phyloP scores from a whole-genome alignment of 2,888 invertebrate genomes.

The Thecocarcelia acutangulata region DNA sequence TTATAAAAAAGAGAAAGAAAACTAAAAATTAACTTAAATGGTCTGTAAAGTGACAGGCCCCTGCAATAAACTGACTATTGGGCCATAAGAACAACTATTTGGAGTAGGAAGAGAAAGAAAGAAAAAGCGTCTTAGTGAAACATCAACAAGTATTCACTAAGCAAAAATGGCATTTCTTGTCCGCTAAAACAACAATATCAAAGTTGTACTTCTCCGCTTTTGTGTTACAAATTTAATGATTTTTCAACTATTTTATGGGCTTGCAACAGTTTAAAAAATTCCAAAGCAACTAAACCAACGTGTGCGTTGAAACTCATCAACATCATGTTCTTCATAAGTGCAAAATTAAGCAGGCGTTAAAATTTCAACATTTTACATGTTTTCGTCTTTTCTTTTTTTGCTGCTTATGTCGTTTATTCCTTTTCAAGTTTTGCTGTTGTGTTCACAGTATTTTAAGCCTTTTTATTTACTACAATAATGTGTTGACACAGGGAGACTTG shows the following conservation, averaged over 20 bases:
- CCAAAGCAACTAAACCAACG: constrained; percentile 35
- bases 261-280: constrained; percentile 41
- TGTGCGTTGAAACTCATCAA: constrained; percentile 39
- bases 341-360: constrained; percentile 47
- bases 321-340: constrained; percentile 23
- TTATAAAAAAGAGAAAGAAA: constrained; percentile 55
- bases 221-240: constrained; percentile 59
- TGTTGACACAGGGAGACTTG: constrained; percentile 54
- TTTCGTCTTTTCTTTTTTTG: not conserved
- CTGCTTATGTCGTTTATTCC: constrained; percentile 18
- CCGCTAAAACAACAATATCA: constrained; percentile 16
- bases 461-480: constrained; percentile 48
- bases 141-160: constrained; percentile 50
- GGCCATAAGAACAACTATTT: constrained; percentile 58
- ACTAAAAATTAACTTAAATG: constrained; percentile 48
- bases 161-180: constrained; percentile 22
- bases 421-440: constrained; percentile 10
- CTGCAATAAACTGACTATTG: constrained; percentile 62
- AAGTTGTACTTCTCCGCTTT: constrained; percentile 40
- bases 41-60: constrained; percentile 66
- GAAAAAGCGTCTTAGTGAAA: constrained; percentile 9
- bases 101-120: not conserved
- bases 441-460: constrained; percentile 39
- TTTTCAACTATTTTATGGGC: constrained; percentile 45
- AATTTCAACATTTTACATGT: constrained; percentile 31